Base-by-base conservation (phyloP, 2,888 invertebrate genomes). In the Tanypteryx hageni region DNA sequence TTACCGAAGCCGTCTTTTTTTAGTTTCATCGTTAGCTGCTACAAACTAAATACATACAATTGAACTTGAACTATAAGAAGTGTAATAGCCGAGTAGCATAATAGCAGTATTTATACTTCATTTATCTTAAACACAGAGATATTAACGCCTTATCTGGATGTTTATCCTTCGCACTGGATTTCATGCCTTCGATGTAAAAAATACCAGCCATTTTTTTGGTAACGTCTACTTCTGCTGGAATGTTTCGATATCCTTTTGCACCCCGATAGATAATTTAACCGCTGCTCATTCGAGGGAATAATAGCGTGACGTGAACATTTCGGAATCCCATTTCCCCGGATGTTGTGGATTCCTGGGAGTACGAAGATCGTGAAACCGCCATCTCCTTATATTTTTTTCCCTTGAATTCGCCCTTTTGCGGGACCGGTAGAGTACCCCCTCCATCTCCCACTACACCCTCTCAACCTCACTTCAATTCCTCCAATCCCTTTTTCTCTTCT, bases 291-390 rank as follows among this genome's bases (percentile, higher is more conserved):
- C 89, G 44, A 64, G 31, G 68, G 64, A 56, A 68, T 44, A 68
- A 89, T 44, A 31, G 89, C 64, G 89, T 89, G 89, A 89, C 89
- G 64, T 18, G 64, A 44, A 89, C 89, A n/a, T 68, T 89, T 89
- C 64, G 89, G 89, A 18, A 89, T 89, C 68, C 68, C n/a, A 89
- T 89, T 64, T 89, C 64, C 64, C 89, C 89, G 89, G 89, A 89
- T 89, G 89, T 64, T 68, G 89, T n/a, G 64, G 64, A 89, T 89
- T 89, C 64, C 89, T 44, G 4, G n/a, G 13, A 57, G 89, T 68
- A 89, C 18, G 68, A 68, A 64, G 61, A 16, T 44, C 89, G 89
- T 68, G 89, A 18, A 68, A 89, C 68, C 89, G n/a, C 89, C 68
- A n/a, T 9, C 89, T 64, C 18, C 64, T 64, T 5, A 13, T 13